These are phyloP conservation scores for Torymus aiolomorphi DNA, from an alignment of 2,888 invertebrate species.

Conservation along the genomic window DNA sequence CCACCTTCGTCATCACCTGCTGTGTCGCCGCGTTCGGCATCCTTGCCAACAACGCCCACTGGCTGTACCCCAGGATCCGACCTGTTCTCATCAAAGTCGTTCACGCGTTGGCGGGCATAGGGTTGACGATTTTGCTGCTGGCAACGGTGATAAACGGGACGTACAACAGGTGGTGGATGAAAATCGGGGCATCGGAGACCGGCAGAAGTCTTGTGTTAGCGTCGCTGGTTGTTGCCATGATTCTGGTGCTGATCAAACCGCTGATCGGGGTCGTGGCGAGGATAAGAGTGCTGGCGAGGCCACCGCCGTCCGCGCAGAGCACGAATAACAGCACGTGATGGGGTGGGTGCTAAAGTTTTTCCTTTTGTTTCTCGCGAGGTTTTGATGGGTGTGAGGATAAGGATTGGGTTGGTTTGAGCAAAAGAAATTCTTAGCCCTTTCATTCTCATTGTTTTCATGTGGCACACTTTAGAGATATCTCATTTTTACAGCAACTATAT, in stretches of 20 bases:
- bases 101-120: constrained; percentile 69
- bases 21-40: constrained; percentile 66
- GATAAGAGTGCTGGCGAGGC: constrained; percentile 63
- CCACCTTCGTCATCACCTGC: constrained; percentile 64
- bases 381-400: too few relatives aligned
- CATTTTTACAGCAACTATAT: too few relatives aligned
- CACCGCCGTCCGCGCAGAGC: constrained; percentile 36
- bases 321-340: constrained; percentile 22
- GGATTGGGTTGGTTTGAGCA: too few relatives aligned
- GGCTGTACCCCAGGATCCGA: constrained; percentile 68
- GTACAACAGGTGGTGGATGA: constrained; percentile 65
- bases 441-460: too few relatives aligned
- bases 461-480: too few relatives aligned
- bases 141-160: constrained; percentile 69
- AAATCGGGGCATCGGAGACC: constrained; percentile 59
- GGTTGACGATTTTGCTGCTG: constrained; percentile 65
- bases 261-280: constrained; percentile 67
- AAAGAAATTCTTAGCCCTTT: too few relatives aligned
- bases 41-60: constrained; percentile 68
- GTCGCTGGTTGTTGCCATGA: constrained; percentile 67
- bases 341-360: too few relatives aligned
- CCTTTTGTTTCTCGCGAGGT: too few relatives aligned
- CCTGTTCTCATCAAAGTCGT: constrained; percentile 69
- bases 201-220: constrained; percentile 66
- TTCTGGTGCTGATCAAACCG: constrained; percentile 69